Percentiles rank a stretch among this genome's conserved stretches.
Evolutionary conservation across 1,140 invertebrate species (phyloP).

Genomic region (Mactra quadrangularis): DNA sequence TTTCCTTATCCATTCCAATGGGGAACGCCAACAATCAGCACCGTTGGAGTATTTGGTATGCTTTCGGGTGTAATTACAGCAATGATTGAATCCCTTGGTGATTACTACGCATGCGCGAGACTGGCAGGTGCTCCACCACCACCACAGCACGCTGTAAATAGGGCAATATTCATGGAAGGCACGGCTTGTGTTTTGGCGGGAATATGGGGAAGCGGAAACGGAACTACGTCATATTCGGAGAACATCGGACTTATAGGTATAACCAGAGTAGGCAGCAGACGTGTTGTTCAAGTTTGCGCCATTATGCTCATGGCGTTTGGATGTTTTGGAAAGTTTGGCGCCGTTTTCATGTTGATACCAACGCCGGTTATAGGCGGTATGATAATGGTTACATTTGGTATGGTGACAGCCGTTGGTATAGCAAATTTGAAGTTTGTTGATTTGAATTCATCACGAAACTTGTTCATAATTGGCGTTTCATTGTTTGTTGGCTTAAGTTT

Average conservation of each 20-base stretch:
- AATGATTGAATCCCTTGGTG: constrained; percentile 80
- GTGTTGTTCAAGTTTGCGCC: constrained; percentile 92
- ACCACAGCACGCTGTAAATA: constrained; percentile 91
- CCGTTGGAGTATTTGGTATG: constrained; percentile 78
- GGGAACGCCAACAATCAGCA: constrained; percentile 78
- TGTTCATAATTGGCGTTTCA: constrained; percentile 94
- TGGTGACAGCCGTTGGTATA: constrained; percentile 83
- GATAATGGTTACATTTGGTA: constrained; percentile 93
- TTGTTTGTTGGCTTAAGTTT: constrained; percentile 92
- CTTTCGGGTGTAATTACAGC: constrained; percentile 78
- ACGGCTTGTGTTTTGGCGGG: constrained; percentile 92
- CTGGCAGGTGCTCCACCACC: constrained; percentile 91
- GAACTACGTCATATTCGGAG: constrained; percentile 92
- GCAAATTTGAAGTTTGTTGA: constrained; percentile 94
- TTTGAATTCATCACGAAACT: constrained; percentile 91
- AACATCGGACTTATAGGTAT: constrained; percentile 94
- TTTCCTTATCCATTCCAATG: constrained; percentile 90
- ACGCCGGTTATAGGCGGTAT: constrained; percentile 93
- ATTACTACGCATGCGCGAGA: constrained; percentile 86
- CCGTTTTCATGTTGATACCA: constrained; percentile 93
- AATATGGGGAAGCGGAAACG: constrained; percentile 92
- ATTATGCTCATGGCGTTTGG: constrained; percentile 88
- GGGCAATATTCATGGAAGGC: constrained; percentile 92
- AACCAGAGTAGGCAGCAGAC: constrained; percentile 88
- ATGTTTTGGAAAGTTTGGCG: constrained; percentile 91